phyloP scores from a whole-genome alignment of 2,797 vertebrate species.

The Sebastes paucispinis region DNA sequence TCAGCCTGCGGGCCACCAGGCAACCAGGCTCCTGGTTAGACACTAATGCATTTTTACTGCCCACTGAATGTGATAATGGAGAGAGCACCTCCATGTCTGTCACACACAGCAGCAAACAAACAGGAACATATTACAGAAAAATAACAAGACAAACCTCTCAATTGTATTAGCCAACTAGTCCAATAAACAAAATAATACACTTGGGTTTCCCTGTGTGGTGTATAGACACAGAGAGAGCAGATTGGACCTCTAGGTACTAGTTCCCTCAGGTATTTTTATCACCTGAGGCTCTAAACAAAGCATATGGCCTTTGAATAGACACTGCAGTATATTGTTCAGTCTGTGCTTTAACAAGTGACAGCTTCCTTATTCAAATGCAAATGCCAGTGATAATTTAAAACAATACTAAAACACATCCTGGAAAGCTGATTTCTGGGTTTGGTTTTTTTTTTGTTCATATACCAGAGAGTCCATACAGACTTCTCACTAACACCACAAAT shows the following conservation, averaged over 20 bases:
- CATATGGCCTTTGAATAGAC: slow-evolving; percentile 9
- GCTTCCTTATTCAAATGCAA: background rate
- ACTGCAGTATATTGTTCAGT: background rate
- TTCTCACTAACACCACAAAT: slow-evolving; percentile 9
- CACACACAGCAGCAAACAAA: slow-evolving; percentile 4
- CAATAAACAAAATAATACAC: background rate
- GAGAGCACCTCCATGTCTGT: slow-evolving; percentile 21
- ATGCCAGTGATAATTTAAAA: background rate
- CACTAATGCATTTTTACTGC: slow-evolving; percentile 32
- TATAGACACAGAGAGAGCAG: background rate
- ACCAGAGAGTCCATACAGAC: background rate
- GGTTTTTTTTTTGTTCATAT: background rate
- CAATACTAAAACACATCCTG: background rate
- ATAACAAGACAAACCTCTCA: background rate
- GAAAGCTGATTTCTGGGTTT: background rate
- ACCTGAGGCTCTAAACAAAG: slow-evolving; percentile 10
- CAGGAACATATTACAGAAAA: background rate
- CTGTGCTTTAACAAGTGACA: background rate
- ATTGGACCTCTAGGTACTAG: background rate
- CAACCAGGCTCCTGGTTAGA: slow-evolving; percentile 24
- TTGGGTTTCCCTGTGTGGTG: background rate
- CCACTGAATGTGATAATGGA: slow-evolving; percentile 4
- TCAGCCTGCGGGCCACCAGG: slow-evolving; percentile 37
- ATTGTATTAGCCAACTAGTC: background rate
- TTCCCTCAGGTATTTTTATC: slow-evolving; percentile 10